A percentile compares a stretch with the other conserved stretches of the same genome.
Evolutionary conservation across 2,113 vertebrate genomes (phyloP).

Genomic region (Podocnemis expansa): DNA sequence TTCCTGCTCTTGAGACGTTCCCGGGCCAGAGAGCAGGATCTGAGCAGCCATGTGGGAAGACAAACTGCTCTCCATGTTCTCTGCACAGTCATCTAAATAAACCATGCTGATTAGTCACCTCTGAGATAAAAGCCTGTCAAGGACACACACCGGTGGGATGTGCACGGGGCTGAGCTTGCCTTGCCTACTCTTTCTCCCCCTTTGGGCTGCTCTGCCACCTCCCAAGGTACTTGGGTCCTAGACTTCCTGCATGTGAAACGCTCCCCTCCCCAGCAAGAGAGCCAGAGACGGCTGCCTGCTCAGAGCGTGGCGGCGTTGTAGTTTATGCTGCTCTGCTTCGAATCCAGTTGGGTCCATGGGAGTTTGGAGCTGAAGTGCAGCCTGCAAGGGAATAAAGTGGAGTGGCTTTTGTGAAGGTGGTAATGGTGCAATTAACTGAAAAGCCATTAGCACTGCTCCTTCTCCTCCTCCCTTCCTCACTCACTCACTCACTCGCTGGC

Average conservation of each 20-base stretch:
- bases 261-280: neutral
- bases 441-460: conserved; percentile 74
- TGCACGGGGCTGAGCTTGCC: neutral
- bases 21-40: neutral
- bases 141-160: neutral
- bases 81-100: neutral
- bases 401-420: conserved; percentile 67
- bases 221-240: neutral
- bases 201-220: neutral
- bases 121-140: neutral
- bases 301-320: neutral
- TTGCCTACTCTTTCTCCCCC: neutral
- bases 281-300: neutral
- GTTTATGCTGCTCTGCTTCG: conserved; percentile 46
- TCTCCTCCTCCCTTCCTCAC: conserved; percentile 69
- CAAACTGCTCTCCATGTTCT: neutral
- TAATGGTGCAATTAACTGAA: conserved; percentile 81
- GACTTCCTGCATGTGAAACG: neutral
- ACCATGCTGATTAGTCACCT: neutral
- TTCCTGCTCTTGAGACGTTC: neutral
- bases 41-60: neutral
- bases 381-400: conserved; percentile 49
- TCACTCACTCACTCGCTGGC: conserved; percentile 66
- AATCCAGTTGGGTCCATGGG: neutral
- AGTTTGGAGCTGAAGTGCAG: conserved; percentile 9